Evolutionary conservation across 2,888 invertebrate species (phyloP).

Genomic region (Crossocerus cetratus): DNA sequence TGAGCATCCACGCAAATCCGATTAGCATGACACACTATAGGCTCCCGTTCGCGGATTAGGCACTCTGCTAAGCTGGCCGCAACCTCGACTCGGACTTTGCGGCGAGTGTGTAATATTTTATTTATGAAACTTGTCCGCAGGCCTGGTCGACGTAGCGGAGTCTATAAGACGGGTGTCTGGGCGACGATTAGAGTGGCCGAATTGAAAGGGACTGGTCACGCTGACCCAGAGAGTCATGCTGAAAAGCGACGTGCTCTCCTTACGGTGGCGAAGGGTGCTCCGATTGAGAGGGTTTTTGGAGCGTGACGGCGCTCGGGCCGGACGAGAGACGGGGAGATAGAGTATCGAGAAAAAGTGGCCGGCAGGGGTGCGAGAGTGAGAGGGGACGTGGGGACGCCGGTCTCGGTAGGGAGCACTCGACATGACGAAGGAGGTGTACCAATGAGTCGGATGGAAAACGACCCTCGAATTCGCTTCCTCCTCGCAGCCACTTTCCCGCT

Average conservation of each 20-base stretch:
- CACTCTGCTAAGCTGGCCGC: neutral
- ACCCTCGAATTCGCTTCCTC: constrained; percentile 56
- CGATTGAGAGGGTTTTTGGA: neutral
- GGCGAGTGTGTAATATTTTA: neutral
- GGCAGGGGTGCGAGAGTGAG: constrained; percentile 10
- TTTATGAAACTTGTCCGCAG: neutral
- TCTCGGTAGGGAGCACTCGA: constrained; percentile 28
- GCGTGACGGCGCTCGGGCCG: neutral
- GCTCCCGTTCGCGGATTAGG: neutral
- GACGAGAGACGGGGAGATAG: neutral
- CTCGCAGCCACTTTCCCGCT: constrained; percentile 73
- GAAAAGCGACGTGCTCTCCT: neutral
- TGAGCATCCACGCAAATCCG: neutral
- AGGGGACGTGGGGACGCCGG: neutral
- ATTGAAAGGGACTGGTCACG: neutral
- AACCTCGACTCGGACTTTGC: neutral
- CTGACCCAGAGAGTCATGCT: constrained; percentile 11
- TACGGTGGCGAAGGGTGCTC: neutral
- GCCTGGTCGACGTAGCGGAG: too few species aligned
- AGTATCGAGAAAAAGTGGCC: constrained; percentile 9
- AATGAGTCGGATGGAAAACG: constrained; percentile 61
- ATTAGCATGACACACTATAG: neutral
- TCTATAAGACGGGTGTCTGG: too few species aligned
- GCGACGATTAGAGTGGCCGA: too few species aligned
- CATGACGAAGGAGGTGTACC: constrained; percentile 61